Percentiles rank a stretch among this genome's conserved stretches.
These are phyloP conservation scores for Hapalemur alaotrensis DNA, from an alignment of 2,797 vertebrate species.

Conservation along the genomic window DNA sequence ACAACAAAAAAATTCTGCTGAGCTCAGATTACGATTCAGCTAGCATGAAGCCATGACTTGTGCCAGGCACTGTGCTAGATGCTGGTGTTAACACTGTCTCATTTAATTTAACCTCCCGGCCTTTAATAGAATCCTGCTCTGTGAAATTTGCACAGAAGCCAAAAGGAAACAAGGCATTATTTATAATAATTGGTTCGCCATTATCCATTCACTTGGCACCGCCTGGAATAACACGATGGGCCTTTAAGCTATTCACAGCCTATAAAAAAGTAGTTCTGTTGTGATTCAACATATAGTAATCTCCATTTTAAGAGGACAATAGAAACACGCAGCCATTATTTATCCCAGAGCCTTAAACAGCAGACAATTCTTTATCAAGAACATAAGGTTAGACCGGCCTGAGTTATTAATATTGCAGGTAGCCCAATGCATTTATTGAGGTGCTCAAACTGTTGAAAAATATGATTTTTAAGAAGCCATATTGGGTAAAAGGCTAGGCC, in stretches of 20 bases:
- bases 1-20: neutral
- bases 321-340: slow-evolving; percentile 70
- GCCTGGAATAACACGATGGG: slow-evolving; percentile 67
- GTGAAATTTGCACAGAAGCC: slow-evolving; percentile 59
- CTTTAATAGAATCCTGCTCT: slow-evolving; percentile 54
- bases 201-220: slow-evolving; percentile 72
- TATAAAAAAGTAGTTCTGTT: slow-evolving; percentile 64
- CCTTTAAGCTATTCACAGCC: slow-evolving; percentile 62
- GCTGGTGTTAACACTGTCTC: neutral
- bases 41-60: neutral
- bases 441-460: slow-evolving; percentile 5
- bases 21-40: neutral
- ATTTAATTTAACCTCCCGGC: slow-evolving; percentile 55
- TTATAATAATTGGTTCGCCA: slow-evolving; percentile 78
- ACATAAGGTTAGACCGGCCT: slow-evolving; percentile 56
- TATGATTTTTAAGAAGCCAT: slow-evolving; percentile 38
- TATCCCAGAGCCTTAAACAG: slow-evolving; percentile 54
- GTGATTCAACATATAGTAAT: slow-evolving; percentile 69
- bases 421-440: slow-evolving; percentile 28
- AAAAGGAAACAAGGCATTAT: slow-evolving; percentile 76
- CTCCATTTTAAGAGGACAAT: slow-evolving; percentile 74
- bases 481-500: slow-evolving; percentile 15
- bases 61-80: slow-evolving; percentile 31
- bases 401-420: slow-evolving; percentile 70
- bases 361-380: slow-evolving; percentile 68